phyloP scores from a whole-genome alignment of 2,797 vertebrate genomes.

The Gallinago nigripennis region DNA sequence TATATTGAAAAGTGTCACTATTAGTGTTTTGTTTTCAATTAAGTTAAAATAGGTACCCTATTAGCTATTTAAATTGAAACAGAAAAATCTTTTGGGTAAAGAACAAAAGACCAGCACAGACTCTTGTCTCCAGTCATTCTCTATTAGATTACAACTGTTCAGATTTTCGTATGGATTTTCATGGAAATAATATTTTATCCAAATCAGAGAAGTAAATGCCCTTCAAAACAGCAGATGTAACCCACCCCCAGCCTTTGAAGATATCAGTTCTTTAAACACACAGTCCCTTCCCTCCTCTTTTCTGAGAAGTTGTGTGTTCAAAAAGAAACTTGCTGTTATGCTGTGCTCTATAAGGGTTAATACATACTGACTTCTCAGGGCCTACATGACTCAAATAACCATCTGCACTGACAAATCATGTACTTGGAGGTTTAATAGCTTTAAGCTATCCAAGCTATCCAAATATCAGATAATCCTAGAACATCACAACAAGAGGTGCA shows the following conservation, averaged over 20 bases:
- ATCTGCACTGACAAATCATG: not conserved
- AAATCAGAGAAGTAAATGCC: not conserved
- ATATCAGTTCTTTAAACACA: not conserved
- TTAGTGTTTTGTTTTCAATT: not conserved
- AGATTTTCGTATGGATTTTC: not conserved
- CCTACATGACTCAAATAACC: not conserved
- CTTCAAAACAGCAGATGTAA: not conserved
- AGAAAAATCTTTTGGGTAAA: not conserved
- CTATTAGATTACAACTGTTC: not conserved
- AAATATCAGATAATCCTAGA: conserved; percentile 49
- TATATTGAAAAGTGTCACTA: not conserved
- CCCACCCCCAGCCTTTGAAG: not conserved
- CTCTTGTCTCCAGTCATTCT: not conserved
- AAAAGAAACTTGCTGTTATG: not conserved
- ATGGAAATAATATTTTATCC: not conserved
- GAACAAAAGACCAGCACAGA: not conserved
- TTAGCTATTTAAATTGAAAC: not conserved
- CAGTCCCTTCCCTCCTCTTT: not conserved
- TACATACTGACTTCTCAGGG: not conserved
- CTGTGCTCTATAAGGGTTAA: not conserved
- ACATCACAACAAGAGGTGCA: conserved; percentile 28
- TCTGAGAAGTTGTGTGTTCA: not conserved
- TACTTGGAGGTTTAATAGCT: conserved; percentile 4
- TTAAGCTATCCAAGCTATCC: conserved; percentile 37
- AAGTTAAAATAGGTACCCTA: not conserved